phyloP scores from a whole-genome alignment of 2,113 vertebrate species.

The Megalops atlanticus region DNA sequence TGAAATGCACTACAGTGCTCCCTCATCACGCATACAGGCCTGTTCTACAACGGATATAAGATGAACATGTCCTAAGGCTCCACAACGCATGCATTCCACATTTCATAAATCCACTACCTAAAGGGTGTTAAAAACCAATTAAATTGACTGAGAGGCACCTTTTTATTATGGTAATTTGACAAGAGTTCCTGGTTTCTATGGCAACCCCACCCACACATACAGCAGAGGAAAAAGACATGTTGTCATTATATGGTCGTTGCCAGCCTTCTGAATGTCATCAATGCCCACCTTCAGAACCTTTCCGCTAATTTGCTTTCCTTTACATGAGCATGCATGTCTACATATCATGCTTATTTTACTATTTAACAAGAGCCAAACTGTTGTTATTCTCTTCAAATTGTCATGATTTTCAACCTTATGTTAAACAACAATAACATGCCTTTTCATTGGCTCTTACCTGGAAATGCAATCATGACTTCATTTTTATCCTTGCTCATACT shows the following conservation, averaged over 20 bases:
- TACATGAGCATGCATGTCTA: neutral
- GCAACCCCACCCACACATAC: slow-evolving; percentile 57
- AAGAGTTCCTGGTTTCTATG: slow-evolving; percentile 55
- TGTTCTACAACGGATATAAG: too few relatives aligned
- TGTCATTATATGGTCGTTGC: slow-evolving; percentile 56
- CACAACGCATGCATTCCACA: neutral
- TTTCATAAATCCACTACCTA: slow-evolving; percentile 26
- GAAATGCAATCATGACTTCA: too few relatives aligned
- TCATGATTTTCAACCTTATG: neutral
- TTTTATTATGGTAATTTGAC: slow-evolving; percentile 30
- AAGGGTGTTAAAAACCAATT: slow-evolving; percentile 31
- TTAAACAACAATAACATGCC: neutral
- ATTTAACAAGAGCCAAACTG: neutral
- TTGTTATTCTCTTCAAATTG: neutral
- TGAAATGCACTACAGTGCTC: too few relatives aligned
- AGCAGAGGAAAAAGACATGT: slow-evolving; percentile 39
- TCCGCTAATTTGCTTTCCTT: neutral
- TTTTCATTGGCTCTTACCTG: too few relatives aligned
- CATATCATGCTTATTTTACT: neutral
- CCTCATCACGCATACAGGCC: too few relatives aligned
- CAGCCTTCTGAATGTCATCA: slow-evolving; percentile 47
- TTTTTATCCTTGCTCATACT: too few relatives aligned
- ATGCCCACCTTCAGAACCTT: slow-evolving; percentile 43
- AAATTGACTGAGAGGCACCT: slow-evolving; percentile 31
- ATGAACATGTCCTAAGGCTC: neutral